Base-by-base conservation (phyloP, 30 jellyfish, hydroid and myxozoan genomes). In the Calvadosia cruxmelitensis region DNA sequence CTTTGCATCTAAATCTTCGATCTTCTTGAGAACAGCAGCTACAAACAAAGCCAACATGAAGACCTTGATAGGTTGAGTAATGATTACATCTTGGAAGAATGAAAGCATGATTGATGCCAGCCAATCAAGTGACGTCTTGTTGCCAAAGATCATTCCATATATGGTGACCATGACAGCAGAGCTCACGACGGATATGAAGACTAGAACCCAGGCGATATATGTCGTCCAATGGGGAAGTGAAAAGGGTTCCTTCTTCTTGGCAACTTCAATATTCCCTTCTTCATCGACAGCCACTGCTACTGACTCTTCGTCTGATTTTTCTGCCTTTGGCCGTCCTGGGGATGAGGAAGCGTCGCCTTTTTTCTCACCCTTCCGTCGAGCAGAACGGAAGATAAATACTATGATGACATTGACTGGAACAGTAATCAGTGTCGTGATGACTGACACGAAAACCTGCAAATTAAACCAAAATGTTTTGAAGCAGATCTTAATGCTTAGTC, bases 121-220 rank as follows among this genome's bases (percentile, higher is more conserved):
- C 96, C 96, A 87, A 26, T 87, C 92, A 78, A 71, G 52, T 34
- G 96, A 80, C 52, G 30, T 81, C 0, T 75, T 57, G 71, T 87
- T 87, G 24, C 94, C 96, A 48, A 87, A 87, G n/a, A 71, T 83
- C 89, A 87, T 87, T 51, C 96, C 96, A 65, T 87, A 87, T 13
- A 75, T 80, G 16, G 80, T 73, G 50, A 87, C 94, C 29, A 87
- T 77, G 29, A 74, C 85, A 7, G 93, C 62, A 0, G 94, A 87
- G 3, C 92, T 75, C 15, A 87, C 75, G 5, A 87, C 80, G 13
- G 79, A 33, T 12, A 29, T 34, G 32, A 80, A 52, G 3, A 75
- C 53, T 50, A 87, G 49, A 24, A 50, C 49, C 96, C 96, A 87
- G 10, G 89, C 96, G 3, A 76, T 61, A 73, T 87, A 87, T 32